These are phyloP conservation scores for Umimayanthus chanpuru DNA, from an alignment of 92 coral and sea anemone genomes.

Conservation along the genomic window DNA sequence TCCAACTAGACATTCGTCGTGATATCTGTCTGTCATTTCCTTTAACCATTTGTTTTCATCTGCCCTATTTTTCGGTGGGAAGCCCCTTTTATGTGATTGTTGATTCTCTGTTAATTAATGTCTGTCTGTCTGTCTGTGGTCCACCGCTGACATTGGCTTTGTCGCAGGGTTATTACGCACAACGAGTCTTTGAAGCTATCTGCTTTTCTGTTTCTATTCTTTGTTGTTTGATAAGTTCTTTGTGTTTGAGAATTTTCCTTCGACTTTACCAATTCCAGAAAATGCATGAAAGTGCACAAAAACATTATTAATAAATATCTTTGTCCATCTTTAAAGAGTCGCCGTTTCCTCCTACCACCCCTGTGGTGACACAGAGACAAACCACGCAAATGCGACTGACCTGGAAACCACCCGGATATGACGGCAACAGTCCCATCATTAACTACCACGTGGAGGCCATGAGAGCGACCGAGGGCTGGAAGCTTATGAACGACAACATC, in stretches of 20 bases:
- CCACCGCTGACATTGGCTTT: too few species aligned
- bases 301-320: not conserved
- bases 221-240: too few species aligned
- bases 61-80: not conserved
- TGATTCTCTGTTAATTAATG: too few species aligned
- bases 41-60: not conserved
- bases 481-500: constrained; percentile 59
- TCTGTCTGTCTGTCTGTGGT: too few species aligned
- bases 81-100: too few species aligned
- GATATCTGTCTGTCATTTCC: not conserved
- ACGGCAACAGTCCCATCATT: constrained; percentile 86
- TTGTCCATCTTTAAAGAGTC: constrained; percentile 52
- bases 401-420: constrained; percentile 87
- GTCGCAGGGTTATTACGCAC: too few species aligned
- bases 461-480: constrained; percentile 65
- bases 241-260: too few species aligned
- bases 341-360: constrained; percentile 82
- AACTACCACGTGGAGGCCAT: constrained; percentile 76
- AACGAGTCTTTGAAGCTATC: too few species aligned
- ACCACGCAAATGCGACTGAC: constrained; percentile 77
- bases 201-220: too few species aligned
- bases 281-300: too few species aligned
- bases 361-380: constrained; percentile 71
- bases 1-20: not conserved
- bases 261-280: too few species aligned